phyloP scores from a whole-genome alignment of 2,113 vertebrate genomes.

The Spermophilus dauricus region DNA sequence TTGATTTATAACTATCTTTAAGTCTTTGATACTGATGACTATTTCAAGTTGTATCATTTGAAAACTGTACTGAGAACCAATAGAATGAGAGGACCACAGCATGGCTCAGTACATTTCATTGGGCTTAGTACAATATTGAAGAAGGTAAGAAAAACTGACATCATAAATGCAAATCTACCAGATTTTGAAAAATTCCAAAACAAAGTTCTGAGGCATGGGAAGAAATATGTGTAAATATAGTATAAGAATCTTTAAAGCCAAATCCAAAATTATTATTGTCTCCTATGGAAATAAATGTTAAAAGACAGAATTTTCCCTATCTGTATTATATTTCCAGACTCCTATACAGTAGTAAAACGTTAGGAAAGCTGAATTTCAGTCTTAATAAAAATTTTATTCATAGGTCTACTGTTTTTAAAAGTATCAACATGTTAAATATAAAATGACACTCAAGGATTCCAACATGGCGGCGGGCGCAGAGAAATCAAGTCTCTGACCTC shows the following conservation, averaged over 20 bases:
- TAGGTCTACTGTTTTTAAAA: background rate
- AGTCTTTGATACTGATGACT: background rate
- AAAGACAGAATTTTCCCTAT: conserved; percentile 16
- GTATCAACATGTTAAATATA: background rate
- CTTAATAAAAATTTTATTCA: conserved; percentile 27
- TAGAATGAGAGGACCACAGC: too few species aligned
- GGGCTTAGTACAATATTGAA: background rate
- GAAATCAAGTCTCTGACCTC: too few species aligned
- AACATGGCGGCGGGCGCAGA: too few species aligned
- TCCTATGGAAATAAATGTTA: conserved; percentile 11
- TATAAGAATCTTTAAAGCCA: background rate
- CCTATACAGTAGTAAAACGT: background rate
- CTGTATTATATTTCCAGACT: background rate
- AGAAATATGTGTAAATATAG: conserved; percentile 31
- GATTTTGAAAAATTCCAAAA: conserved; percentile 17
- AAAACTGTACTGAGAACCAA: background rate
- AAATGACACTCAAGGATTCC: conserved; percentile 10
- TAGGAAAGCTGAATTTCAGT: background rate
- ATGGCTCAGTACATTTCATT: background rate
- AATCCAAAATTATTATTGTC: background rate
- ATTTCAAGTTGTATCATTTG: background rate
- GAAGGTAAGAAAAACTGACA: background rate
- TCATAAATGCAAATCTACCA: conserved; percentile 5
- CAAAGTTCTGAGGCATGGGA: background rate
- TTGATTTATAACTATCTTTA: background rate